Evolutionary conservation across 1,140 invertebrate species (phyloP), one percentile per base, ranked within the genome.

Genomic region (Nomia melanderi): DNA sequence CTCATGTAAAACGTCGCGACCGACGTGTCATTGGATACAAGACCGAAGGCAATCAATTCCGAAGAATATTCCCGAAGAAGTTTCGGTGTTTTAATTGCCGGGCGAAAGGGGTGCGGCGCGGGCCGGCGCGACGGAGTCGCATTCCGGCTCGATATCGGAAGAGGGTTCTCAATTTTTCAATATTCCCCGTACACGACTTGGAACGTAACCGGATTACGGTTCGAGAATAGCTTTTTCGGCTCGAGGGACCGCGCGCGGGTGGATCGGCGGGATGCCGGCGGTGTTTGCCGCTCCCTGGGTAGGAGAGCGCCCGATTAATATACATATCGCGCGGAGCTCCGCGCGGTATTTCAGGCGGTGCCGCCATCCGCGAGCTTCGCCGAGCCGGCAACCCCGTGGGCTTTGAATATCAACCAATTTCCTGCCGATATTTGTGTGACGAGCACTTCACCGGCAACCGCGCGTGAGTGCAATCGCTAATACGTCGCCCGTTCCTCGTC

Each of bases 331-430:
- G 79, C 78, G 72, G 8, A 85, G 84, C 83, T 84, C 57, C 72
- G 27, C 74, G 80, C 86, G 83, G 76, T 72, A 83, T 89, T 84
- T 79, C 75, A 83, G 77, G 66, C 65, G 65, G 75, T 67, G 82
- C 79, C 76, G 81, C 77, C 85, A 88, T 84, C 83, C 88, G 83
- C 73, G 70, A 57, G 77, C 66, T 71, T 44, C 59, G 62, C 67
- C 59, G 39, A 72, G 69, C 67, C 73, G 70, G 50, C 75, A 80
- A 85, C 77, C 82, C 88, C 87, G 80, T 89, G 84, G 83, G 87
- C 88, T 86, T 87, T 90, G 88, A 91, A 90, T 90, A 89, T 91
- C 90, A 88, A 90, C 82, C 89, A 91, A 91, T 90, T 90, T 90
- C 86, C 86, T 87, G 85, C 76, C 85, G 85, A 88, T 88, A 87